Evolutionary conservation across 2,113 vertebrate species (phyloP).

Genomic region (Mixornis gularis): DNA sequence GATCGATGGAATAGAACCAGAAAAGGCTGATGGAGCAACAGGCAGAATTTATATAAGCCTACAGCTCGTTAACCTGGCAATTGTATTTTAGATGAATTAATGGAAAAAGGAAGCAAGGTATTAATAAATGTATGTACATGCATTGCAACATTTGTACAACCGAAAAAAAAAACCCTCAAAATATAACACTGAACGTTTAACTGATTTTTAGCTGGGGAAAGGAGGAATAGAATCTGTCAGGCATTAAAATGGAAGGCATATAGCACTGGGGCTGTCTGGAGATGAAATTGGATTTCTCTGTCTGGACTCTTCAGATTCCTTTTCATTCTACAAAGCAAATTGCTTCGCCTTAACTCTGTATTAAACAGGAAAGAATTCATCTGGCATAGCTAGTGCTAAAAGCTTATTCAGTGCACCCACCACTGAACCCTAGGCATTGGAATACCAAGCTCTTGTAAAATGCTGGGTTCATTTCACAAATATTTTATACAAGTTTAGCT

Average conservation of each 20-base stretch:
- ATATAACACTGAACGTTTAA: neutral
- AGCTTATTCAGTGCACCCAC: slow-evolving; percentile 34
- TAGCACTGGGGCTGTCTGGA: slow-evolving; percentile 42
- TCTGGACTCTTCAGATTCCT: slow-evolving; percentile 52
- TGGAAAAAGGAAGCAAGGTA: neutral
- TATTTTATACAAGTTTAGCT: neutral
- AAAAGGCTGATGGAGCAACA: neutral
- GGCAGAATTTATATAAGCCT: neutral
- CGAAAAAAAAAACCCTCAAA: neutral
- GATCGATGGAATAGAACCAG: neutral
- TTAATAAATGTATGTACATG: neutral
- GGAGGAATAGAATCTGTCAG: slow-evolving; percentile 40
- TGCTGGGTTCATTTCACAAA: slow-evolving; percentile 28
- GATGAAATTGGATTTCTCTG: slow-evolving; percentile 70
- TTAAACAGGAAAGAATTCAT: slow-evolving; percentile 46
- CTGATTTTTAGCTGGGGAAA: neutral
- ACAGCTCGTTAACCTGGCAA: neutral
- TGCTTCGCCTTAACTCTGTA: slow-evolving; percentile 41
- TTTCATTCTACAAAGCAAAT: slow-evolving; percentile 72
- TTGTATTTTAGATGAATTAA: neutral
- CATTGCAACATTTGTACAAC: neutral
- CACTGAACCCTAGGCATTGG: neutral
- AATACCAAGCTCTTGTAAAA: slow-evolving; percentile 24
- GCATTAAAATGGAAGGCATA: slow-evolving; percentile 67
- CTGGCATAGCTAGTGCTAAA: slow-evolving; percentile 34